Conservation (phyloP, 2,113 vertebrate genomes). For the Malaclemys terrapin region DNA sequence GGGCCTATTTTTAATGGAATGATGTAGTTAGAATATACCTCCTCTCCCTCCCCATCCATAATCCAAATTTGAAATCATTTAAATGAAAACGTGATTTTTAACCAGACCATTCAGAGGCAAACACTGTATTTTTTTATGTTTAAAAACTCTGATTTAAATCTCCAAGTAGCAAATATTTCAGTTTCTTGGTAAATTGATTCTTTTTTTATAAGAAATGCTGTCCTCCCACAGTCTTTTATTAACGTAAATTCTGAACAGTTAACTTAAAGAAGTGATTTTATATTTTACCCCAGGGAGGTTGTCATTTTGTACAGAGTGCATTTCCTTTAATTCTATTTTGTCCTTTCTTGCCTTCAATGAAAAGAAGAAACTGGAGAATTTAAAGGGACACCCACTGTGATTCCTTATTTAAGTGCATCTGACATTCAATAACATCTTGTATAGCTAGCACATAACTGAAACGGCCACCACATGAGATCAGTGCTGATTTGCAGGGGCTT, state of each 20-base stretch:
- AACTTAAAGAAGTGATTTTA: neutral
- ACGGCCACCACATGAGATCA: slow-evolving; percentile 32
- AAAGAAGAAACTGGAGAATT: neutral
- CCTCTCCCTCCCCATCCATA: neutral
- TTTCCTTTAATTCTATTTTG: neutral
- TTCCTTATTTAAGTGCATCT: neutral
- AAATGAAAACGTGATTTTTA: neutral
- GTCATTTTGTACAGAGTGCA: neutral
- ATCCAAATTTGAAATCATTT: neutral
- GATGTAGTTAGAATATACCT: neutral
- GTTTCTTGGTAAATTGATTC: neutral
- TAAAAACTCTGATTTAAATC: neutral
- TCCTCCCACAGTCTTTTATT: neutral
- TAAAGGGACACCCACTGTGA: neutral
- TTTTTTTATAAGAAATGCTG: neutral
- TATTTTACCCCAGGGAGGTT: neutral
- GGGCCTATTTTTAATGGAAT: neutral
- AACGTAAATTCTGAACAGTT: neutral
- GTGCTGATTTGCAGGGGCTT: neutral
- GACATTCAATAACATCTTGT: slow-evolving; percentile 44
- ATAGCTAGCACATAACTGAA: slow-evolving; percentile 12
- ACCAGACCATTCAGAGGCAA: neutral
- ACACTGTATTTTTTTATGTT: neutral
- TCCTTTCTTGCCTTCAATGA: neutral
- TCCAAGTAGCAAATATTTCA: neutral